Base-by-base conservation (phyloP, 2,797 vertebrate genomes). In the Lates japonicus region DNA sequence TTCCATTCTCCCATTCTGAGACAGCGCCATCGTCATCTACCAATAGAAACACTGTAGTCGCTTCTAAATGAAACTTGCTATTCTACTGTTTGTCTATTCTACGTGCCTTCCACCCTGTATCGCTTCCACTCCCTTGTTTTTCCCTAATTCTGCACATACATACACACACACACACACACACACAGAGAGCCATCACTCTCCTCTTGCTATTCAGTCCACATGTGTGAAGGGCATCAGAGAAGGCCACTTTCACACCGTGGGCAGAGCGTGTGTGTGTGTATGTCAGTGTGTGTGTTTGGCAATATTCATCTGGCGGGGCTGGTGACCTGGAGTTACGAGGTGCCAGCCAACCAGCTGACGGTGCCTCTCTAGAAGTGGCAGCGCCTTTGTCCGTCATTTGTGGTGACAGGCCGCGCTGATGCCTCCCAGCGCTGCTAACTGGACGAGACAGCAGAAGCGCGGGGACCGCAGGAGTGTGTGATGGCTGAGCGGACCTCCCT, bases 331-430 rank as follows among this genome's bases (percentile, higher is more conserved):
- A n/a, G 93, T 94, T 94, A 94, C 93, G 81, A 91, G 89, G 91
- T 93, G 91, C 91, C 93, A 92, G 94, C 92, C 94, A 94, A 92
- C 89, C 91, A 91, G 90, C 90, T 88, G 88, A 93, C 86, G 64
- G 82, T 78, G 82, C 80, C 85, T 90, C 86, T 91, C 87, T 87
- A 55, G 85, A 85, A 90, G 87, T 85, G 90, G 81, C 86, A 82
- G 88, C 59, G 88, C 81, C 93, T 92, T 91, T 90, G 90, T 93
- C 90, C 90, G 93, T 93, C 92, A 90, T 93, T 84, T 74, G 77
- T 60, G 80, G 88, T 87, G 92, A 93, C 91, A 91, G 91, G 91
- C 87, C 52, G 31, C 14, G 70, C 79, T 31, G 74, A 92, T 74
- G 87, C 89, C 90, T 87, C 91, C 87, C 88, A 87, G 92, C 66